Percentiles rank a stretch among this genome's conserved stretches.
Conservation (phyloP, 2,797 vertebrate genomes). For the Halcyon smyrnensis region DNA sequence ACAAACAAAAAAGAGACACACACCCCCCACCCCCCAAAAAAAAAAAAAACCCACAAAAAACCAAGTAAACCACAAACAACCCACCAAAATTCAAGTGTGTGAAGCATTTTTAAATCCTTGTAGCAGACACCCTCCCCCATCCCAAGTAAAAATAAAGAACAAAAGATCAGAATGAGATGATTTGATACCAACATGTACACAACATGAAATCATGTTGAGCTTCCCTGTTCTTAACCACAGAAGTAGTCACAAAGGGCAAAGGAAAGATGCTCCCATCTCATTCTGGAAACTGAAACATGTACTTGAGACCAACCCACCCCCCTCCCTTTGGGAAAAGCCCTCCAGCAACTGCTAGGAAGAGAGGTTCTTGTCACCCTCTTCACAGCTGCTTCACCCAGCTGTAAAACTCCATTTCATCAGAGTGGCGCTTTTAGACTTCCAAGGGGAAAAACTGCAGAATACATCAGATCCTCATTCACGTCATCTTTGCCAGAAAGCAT, state of each 20-base stretch:
- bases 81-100: not conserved
- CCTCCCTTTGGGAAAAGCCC: conserved; percentile 25
- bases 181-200: conserved; percentile 59
- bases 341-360: not conserved
- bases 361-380: not conserved
- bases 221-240: conserved; percentile 64
- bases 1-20: not conserved
- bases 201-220: conserved; percentile 65
- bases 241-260: conserved; percentile 61
- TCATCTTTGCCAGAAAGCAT: not conserved
- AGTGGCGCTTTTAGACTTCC: not conserved
- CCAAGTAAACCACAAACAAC: not conserved
- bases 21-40: too few relatives aligned
- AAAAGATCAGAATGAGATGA: conserved; percentile 84
- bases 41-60: not conserved
- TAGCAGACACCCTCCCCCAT: conserved; percentile 75
- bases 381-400: not conserved
- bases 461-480: not conserved
- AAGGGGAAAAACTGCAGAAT: not conserved
- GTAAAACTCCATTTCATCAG: conserved; percentile 12
- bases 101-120: conserved; percentile 81
- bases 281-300: conserved; percentile 76
- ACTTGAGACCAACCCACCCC: conserved; percentile 57
- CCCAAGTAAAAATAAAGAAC: conserved; percentile 78
- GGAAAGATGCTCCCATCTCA: conserved; percentile 95